phyloP scores from a whole-genome alignment of 2,113 vertebrate species.

The Oreamnos americanus region DNA sequence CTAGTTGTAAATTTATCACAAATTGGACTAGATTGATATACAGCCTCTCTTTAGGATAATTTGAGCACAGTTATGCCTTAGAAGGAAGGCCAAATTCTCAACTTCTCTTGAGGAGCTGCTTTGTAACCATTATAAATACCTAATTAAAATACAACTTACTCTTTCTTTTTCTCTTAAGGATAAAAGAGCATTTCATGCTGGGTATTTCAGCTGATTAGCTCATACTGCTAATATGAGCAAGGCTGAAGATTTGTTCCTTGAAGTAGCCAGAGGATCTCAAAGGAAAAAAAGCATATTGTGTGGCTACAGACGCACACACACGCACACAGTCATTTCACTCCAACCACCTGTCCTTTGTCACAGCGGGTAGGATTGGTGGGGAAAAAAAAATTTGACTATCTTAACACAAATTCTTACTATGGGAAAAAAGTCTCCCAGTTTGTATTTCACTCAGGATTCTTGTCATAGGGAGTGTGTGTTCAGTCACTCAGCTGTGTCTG shows the following conservation, averaged over 20 bases:
- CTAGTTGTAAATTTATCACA: constrained; percentile 60
- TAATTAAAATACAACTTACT: constrained; percentile 62
- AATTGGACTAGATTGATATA: constrained; percentile 41
- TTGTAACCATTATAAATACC: constrained; percentile 41
- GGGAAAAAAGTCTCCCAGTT: neutral
- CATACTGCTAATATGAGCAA: constrained; percentile 22
- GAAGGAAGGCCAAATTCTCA: constrained; percentile 55
- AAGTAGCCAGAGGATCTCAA: constrained; percentile 17
- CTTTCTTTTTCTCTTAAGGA: constrained; percentile 37
- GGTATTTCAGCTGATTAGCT: constrained; percentile 53
- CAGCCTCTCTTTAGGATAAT: constrained; percentile 34
- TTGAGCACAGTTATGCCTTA: constrained; percentile 45
- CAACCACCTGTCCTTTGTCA: constrained; percentile 20
- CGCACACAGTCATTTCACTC: neutral
- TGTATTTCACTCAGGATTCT: neutral
- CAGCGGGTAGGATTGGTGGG: too few relatives aligned
- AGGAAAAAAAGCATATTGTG: neutral
- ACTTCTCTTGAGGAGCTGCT: constrained; percentile 47
- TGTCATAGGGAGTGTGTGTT: neutral
- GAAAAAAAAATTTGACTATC: neutral
- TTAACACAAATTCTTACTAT: neutral
- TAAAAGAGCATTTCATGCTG: constrained; percentile 51
- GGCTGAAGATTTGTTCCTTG: constrained; percentile 28
- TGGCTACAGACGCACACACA: neutral
- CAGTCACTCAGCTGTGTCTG: neutral